These are phyloP conservation scores for Tetraneura akinire DNA, from an alignment of 1,140 invertebrate species.

Conservation along the genomic window DNA sequence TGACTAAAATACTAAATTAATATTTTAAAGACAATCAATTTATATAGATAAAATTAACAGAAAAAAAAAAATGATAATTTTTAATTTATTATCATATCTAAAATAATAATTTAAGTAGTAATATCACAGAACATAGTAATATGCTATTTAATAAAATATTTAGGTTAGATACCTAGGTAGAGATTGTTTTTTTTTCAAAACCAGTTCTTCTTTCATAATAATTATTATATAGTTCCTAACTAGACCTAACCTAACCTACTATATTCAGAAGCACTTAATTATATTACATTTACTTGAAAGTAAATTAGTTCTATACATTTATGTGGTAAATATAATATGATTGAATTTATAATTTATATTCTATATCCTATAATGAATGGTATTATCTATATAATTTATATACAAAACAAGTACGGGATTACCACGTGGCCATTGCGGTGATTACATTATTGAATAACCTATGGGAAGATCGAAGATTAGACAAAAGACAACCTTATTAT, in stretches of 20 bases:
- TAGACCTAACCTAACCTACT: too few species aligned
- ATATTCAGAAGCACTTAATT: neutral
- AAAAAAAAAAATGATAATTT: neutral
- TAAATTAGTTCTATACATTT: neutral
- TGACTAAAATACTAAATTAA: neutral
- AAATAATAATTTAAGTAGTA: neutral
- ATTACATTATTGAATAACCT: too few species aligned
- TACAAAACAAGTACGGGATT: neutral
- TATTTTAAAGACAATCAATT: neutral
- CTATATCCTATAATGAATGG: too few species aligned
- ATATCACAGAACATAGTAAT: neutral
- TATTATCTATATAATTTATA: too few species aligned
- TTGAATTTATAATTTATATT: neutral
- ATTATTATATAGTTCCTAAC: too few species aligned
- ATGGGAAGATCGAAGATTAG: too few species aligned
- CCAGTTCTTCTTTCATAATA: neutral
- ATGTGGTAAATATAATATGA: neutral
- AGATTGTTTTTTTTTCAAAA: neutral
- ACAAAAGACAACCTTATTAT: too few species aligned
- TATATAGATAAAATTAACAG: neutral
- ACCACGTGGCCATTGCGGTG: too few species aligned
- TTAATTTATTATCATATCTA: neutral
- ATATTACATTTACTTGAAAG: neutral
- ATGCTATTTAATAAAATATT: neutral
- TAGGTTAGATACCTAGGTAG: constrained; percentile 2